Evolutionary conservation across 2,113 vertebrate genomes (phyloP), one percentile per base, ranked within the genome.

Genomic region (Panthera uncia): DNA sequence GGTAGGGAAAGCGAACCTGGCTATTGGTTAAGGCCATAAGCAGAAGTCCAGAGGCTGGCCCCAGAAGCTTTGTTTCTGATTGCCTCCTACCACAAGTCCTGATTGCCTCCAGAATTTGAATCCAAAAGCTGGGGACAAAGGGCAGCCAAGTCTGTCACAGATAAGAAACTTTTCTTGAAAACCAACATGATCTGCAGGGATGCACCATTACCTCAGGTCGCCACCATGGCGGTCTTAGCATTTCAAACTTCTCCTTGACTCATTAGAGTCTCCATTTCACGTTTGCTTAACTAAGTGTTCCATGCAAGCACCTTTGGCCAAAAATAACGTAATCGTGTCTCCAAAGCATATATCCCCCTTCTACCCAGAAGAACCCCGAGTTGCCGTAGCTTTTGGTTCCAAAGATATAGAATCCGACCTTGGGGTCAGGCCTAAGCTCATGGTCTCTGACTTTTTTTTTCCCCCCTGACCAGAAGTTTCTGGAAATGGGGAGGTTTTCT

Each of bases 231-330:
- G 78, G 61, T 55, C 79, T 82, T 31, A 91, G 76, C 55, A 69
- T 74, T 95, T 87, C 55, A 79, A 41, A 65, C 36, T 66, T 82
- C 52, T 91, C 73, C 52, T 96, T 50, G 68, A 79, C 88, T 94
- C 84, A 94, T 96, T 92, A 74, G 68, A 94, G 88, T 66, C 63
- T 97, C 81, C 10, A 2, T 68, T 97, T 93, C n/a, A 55, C 6
- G 90, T 97, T 94, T 96, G 65, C 85, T 74, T 85, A 48, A 88
- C 57, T 41, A 96, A 94, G 95, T 36, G 68, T 41, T 61, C 50
- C 41, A 52, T 95, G 85, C 50, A 88, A 50, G 84, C 52, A 83
- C 80, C 38, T 97, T 96, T 92, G 87, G 80, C 45, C 91, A 71
- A 97, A 79, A 97, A 79, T 91, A 80, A 93, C 45, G 36, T 89